Base-by-base conservation (phyloP, 1,140 invertebrate species). In the Platorchestia sp. region DNA sequence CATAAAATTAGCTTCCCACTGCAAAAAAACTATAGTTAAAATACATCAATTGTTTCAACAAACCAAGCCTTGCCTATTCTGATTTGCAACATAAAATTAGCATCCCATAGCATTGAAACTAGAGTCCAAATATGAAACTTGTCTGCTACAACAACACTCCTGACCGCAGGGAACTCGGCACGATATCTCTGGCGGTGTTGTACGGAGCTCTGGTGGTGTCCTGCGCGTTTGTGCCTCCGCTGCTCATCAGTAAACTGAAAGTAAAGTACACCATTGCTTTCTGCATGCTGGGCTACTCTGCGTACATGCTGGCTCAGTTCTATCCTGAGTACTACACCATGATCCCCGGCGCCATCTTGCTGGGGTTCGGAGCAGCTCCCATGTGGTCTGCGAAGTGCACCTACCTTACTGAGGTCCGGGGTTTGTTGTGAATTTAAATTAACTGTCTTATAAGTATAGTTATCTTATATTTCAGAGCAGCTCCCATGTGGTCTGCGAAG, bases 341-440 rank as follows among this genome's bases (percentile, higher is more conserved):
- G 44, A 98, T 99, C n/a, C 99, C 99, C 0, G 98, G 99, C 41
- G 99, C 99, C 14, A 98, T 98, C 27, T 96, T 98, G 42, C 97
- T 99, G 41, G 99, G 99, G 96, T 97, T 99, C 42, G 99, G 99
- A 0, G 99, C 99, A 3, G 99, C 99, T 0, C 99, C 99, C 75
- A 98, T 99, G 98, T 99, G 99, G 99, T 98, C 99, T 0, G 99
- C 99, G 7, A 99, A 99, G 97, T 99, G 99, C 95, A 99, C 99
- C 0, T 99, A 99, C 97, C 97, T 99, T 10, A 99, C 99, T 0
- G 98, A 99, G 96, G 97, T 97, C 59, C n/a, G n/a, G n/a, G n/a
- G n/a, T n/a, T n/a, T n/a, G n/a, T n/a, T 47, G 0, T 44, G 45
- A 86, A 10, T 10, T 6, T 41, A 87, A 87, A 87, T 41, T 0